Percentiles rank a stretch among this genome's conserved stretches.
phyloP scores from a whole-genome alignment of 2,888 invertebrate genomes.

The Globia sparganii region DNA sequence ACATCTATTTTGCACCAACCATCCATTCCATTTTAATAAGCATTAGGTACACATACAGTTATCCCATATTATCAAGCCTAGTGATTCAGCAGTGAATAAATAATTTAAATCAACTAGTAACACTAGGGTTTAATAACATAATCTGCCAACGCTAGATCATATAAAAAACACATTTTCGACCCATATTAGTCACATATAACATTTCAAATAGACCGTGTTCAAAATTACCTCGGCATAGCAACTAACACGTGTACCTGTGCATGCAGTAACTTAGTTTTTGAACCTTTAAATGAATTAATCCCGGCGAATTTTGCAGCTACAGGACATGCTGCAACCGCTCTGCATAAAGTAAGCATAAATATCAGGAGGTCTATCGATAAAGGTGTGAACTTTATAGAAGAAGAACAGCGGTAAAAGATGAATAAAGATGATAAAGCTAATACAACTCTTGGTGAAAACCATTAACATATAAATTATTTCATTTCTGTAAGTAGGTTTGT shows the following conservation, averaged over 20 bases:
- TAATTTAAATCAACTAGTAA: background rate
- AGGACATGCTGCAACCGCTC: conserved; percentile 78
- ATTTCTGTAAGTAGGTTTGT: no score
- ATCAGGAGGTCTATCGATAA: conserved; percentile 77
- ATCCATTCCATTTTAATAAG: background rate
- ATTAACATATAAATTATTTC: background rate
- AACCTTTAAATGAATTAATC: conserved; percentile 83
- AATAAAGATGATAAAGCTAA: background rate
- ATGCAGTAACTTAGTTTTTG: conserved; percentile 75
- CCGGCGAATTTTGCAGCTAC: conserved; percentile 74
- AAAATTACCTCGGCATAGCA: conserved; percentile 15
- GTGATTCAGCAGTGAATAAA: background rate
- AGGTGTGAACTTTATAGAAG: conserved; percentile 64
- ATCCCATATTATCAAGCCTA: background rate
- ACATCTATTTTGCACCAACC: background rate
- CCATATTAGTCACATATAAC: background rate
- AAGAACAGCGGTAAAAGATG: conserved; percentile 18
- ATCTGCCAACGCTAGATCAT: background rate
- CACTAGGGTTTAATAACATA: background rate
- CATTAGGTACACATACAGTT: background rate
- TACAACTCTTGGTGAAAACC: background rate
- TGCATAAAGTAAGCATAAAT: conserved; percentile 86
- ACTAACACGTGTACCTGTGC: conserved; percentile 21
- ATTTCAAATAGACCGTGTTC: background rate
- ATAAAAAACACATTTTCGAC: background rate